phyloP scores from a whole-genome alignment of 1,140 invertebrate species.

The Tetragonula clypearis region DNA sequence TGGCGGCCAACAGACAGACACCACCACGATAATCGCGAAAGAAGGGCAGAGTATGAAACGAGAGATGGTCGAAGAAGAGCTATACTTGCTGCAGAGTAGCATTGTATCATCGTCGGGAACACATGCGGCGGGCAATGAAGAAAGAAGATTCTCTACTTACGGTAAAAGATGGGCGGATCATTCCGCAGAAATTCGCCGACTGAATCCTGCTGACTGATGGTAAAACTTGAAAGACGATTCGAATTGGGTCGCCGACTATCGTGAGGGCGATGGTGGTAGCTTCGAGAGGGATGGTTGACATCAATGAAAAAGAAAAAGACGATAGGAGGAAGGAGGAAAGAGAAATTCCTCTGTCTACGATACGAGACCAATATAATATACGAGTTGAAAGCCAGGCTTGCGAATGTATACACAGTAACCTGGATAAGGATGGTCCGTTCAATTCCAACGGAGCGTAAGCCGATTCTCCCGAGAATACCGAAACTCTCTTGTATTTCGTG shows the following conservation, averaged over 20 bases:
- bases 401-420: conserved; percentile 46
- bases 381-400: conserved; percentile 45
- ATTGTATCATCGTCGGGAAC: conserved; percentile 60
- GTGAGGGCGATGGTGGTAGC: conserved; percentile 33
- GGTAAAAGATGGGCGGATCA: conserved; percentile 20
- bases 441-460: conserved; percentile 30
- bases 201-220: conserved; percentile 63
- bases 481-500: background rate
- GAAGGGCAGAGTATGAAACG: background rate
- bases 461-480: background rate
- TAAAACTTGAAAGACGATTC: conserved; percentile 63
- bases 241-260: conserved; percentile 65
- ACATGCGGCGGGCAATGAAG: conserved; percentile 42
- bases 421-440: conserved; percentile 36
- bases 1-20: background rate
- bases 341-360: conserved; percentile 48
- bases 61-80: conserved; percentile 34
- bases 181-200: conserved; percentile 47
- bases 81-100: conserved; percentile 50
- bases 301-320: conserved; percentile 5
- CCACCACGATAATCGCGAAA: background rate
- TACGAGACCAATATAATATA: conserved; percentile 61
- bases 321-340: conserved; percentile 4
- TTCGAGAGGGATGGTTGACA: conserved; percentile 33
- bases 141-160: conserved; percentile 3